Conservation (phyloP, 1,140 invertebrate species). For the Macrosteles quadrilineatus region DNA sequence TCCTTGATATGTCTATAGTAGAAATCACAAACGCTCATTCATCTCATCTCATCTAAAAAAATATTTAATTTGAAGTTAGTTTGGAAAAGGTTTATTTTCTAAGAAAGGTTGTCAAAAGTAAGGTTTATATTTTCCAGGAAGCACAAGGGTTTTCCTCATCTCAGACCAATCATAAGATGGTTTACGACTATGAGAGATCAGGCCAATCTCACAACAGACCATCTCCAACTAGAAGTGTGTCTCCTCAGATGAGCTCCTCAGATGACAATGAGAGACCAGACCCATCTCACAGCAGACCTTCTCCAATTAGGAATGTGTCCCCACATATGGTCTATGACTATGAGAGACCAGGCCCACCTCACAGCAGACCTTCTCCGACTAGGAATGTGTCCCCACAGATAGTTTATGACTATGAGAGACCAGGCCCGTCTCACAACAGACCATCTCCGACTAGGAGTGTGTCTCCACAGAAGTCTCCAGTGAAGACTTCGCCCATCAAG, state of each 20-base stretch:
- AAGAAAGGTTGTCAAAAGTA: no score
- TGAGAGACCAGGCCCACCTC: slow-evolving; percentile 42
- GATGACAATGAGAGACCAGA: slow-evolving; percentile 45
- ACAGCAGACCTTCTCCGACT: slow-evolving; percentile 3
- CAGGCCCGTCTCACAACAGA: not conserved
- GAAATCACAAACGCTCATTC: no score
- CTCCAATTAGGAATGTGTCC: slow-evolving; percentile 31
- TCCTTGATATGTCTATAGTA: no score
- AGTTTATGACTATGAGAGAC: slow-evolving; percentile 58
- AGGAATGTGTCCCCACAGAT: slow-evolving; percentile 31
- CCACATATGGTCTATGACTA: slow-evolving; percentile 55
- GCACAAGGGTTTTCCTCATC: no score
- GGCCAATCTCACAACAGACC: no score
- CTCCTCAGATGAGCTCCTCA: no score
- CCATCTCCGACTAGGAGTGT: slow-evolving; percentile 33
- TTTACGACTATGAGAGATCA: slow-evolving; percentile 64
- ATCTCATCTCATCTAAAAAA: no score
- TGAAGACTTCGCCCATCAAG: not conserved
- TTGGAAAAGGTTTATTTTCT: no score
- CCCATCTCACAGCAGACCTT: not conserved
- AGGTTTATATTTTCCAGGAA: no score
- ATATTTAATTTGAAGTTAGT: no score
- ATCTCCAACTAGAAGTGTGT: no score
- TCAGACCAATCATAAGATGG: no score
- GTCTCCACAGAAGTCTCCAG: not conserved